phyloP scores from a whole-genome alignment of 2,888 invertebrate species.

The Lycocerus yunnanus region DNA sequence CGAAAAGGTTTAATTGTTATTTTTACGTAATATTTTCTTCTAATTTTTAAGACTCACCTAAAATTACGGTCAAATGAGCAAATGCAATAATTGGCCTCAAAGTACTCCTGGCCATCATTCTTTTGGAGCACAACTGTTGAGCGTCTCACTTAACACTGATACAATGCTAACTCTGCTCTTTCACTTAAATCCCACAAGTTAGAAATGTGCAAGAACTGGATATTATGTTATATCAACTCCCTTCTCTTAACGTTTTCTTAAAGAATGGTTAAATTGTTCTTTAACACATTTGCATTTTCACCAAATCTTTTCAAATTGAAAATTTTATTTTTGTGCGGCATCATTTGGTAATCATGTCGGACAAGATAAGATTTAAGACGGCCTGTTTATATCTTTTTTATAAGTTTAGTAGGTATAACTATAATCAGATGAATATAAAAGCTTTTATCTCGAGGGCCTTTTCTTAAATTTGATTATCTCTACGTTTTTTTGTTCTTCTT shows the following conservation, averaged over 20 bases:
- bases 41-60: slow-evolving; percentile 38
- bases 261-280: not conserved
- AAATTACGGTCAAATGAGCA: slow-evolving; percentile 26
- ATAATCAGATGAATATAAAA: slow-evolving; percentile 2
- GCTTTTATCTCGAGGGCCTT: not conserved
- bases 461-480: not conserved
- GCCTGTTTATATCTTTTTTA: slow-evolving; percentile 4
- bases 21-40: not conserved
- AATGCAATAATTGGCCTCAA: slow-evolving; percentile 37
- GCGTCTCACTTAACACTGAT: slow-evolving; percentile 43
- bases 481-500: not conserved
- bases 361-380: not conserved
- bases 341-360: not conserved
- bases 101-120: slow-evolving; percentile 42
- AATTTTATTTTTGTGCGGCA: not conserved
- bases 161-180: slow-evolving; percentile 46
- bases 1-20: not conserved
- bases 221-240: slow-evolving; percentile 35
- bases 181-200: slow-evolving; percentile 49
- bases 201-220: slow-evolving; percentile 42
- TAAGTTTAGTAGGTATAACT: not conserved
- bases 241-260: slow-evolving; percentile 35
- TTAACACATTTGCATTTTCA: not conserved
- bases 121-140: slow-evolving; percentile 40
- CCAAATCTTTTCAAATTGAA: not conserved